Evolutionary conservation across 2,888 invertebrate species (phyloP), one percentile per base, ranked within the genome.

Genomic region (Philereme vetulata): DNA sequence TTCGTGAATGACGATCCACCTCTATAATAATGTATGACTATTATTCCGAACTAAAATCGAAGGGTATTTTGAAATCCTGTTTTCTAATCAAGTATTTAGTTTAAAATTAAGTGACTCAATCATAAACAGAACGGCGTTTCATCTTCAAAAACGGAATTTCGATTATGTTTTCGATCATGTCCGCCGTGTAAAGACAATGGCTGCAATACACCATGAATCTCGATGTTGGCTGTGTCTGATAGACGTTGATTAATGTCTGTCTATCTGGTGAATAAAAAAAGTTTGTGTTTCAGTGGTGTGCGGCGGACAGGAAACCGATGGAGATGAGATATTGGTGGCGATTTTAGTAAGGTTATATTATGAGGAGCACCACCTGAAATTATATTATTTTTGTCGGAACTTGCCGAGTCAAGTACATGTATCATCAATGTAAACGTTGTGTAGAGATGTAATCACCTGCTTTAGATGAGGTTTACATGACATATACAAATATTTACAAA

Each of bases 191-290:
- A 57, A 66, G 69, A 69, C 67, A 69, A 67, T 62, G 51, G 60
- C 51, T 50, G 60, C 58, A 50, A 46, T 53, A 63, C 56, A 59
- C 64, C 65, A 64, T 67, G 58, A 66, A 65, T 65, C 67, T 68
- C 71, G 70, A 74, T 72, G 44, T 66, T 66, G 81, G 76, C 88
- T 89, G 90, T 69, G 72, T 67, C 76, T 89, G 91, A 90, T 88
- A 79, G 91, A 91, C 91, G 82, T 87, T 90, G 91, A 92, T 90
- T 92, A 90, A 92, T 92, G 89, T 83, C 82, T 83, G 83, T 81
- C 84, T 84, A 84, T 85, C 86, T 84, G 85, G 81, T 75, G 78
- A 76, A 74, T 84, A 85, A 90, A 89, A 89, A 91, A 90, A 88
- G 80, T 88, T 86, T 86, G 84, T 89, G 88, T 91, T 90, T 88